phyloP scores from a whole-genome alignment of 2,888 invertebrate species.

The Drosophila fungiperda region DNA sequence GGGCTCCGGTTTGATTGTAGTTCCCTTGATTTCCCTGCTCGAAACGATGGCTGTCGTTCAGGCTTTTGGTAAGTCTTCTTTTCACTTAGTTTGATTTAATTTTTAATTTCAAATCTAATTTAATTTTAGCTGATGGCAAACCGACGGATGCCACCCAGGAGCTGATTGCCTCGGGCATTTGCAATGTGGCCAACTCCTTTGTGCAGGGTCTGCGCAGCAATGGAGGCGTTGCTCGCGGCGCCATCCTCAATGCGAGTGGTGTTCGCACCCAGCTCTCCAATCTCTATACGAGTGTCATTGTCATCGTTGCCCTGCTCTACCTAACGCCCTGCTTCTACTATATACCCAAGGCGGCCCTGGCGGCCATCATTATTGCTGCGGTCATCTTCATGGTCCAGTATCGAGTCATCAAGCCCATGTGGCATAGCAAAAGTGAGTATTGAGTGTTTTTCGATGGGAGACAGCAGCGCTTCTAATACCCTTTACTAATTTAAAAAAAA shows the following conservation, averaged over 20 bases:
- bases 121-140: slow-evolving; percentile 88
- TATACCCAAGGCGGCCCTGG: slow-evolving; percentile 94
- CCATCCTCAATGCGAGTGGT: slow-evolving; percentile 95
- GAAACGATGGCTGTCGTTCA: slow-evolving; percentile 92
- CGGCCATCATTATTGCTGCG: slow-evolving; percentile 96
- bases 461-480: neutral
- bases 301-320: slow-evolving; percentile 93
- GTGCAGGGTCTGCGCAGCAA: slow-evolving; percentile 93
- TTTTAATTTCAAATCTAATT: neutral
- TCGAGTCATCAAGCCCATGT: slow-evolving; percentile 94
- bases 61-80: slow-evolving; percentile 78
- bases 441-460: neutral
- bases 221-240: slow-evolving; percentile 93
- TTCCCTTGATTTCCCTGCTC: slow-evolving; percentile 94
- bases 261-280: slow-evolving; percentile 94
- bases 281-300: slow-evolving; percentile 92
- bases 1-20: slow-evolving; percentile 93
- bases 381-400: slow-evolving; percentile 97
- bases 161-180: slow-evolving; percentile 92
- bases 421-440: slow-evolving; percentile 93
- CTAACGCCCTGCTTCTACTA: slow-evolving; percentile 95
- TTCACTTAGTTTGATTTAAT: neutral
- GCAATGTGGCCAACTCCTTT: slow-evolving; percentile 93
- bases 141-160: slow-evolving; percentile 96
- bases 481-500: neutral